phyloP scores from a whole-genome alignment of 1,140 invertebrate species.

The Leptoteleia sp. region DNA sequence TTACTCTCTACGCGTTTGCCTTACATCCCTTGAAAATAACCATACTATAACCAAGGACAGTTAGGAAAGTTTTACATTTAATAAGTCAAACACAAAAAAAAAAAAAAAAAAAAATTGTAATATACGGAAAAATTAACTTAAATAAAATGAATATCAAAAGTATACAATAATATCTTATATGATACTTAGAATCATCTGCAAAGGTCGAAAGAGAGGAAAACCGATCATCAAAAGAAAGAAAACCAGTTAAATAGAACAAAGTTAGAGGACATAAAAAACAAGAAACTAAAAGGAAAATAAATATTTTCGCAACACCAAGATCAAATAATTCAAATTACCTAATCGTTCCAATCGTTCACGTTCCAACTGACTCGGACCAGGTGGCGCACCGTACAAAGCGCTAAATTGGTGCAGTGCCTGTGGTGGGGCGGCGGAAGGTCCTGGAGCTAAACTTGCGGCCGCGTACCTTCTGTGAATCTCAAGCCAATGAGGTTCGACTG shows the following conservation, averaged over 20 bases:
- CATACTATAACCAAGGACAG: slow-evolving; percentile 32
- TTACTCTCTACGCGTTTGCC: background rate
- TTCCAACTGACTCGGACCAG: slow-evolving; percentile 90
- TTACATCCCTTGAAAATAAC: slow-evolving; percentile 21
- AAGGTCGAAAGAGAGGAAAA: slow-evolving; percentile 39
- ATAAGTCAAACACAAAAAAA: slow-evolving; percentile 4
- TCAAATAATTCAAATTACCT: slow-evolving; percentile 77
- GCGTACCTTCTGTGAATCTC: slow-evolving; percentile 90
- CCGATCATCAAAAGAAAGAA: slow-evolving; percentile 53
- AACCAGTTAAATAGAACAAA: slow-evolving; percentile 55
- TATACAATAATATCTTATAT: slow-evolving; percentile 23
- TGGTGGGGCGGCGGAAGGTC: slow-evolving; percentile 77
- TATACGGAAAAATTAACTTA: slow-evolving; percentile 8
- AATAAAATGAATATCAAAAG: background rate
- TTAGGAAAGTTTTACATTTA: slow-evolving; percentile 25
- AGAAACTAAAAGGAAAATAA: slow-evolving; percentile 47
- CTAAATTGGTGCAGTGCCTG: slow-evolving; percentile 84
- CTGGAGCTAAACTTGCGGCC: slow-evolving; percentile 74
- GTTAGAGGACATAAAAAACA: slow-evolving; percentile 52
- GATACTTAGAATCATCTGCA: slow-evolving; percentile 27
- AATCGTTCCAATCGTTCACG: slow-evolving; percentile 91
- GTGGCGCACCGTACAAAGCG: slow-evolving; percentile 81
- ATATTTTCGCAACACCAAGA: slow-evolving; percentile 26
- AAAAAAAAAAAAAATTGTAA: slow-evolving; percentile 10
- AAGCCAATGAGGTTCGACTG: slow-evolving; percentile 94